phyloP scores from a whole-genome alignment of 2,797 vertebrate species.

The Anas georgica region DNA sequence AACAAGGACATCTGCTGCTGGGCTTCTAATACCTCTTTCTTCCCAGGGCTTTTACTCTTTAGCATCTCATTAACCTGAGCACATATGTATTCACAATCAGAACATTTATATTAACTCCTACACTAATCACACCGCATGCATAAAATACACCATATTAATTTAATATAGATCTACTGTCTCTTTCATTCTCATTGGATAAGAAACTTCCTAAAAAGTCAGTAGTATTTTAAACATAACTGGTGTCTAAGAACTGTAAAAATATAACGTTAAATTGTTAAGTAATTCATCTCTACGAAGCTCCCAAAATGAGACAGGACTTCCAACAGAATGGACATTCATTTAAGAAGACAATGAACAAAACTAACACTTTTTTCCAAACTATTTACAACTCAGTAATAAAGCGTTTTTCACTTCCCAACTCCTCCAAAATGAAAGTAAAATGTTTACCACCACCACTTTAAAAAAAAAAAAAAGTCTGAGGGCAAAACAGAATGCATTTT shows the following conservation, averaged over 20 bases:
- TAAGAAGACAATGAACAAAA: not conserved
- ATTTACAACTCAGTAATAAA: not conserved
- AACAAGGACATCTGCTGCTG: conserved; percentile 50
- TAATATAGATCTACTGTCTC: not conserved
- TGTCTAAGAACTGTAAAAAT: not conserved
- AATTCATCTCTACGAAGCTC: not conserved
- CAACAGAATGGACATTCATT: not conserved
- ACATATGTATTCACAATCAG: not conserved
- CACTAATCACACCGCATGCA: not conserved
- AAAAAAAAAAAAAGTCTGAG: too few relatives aligned
- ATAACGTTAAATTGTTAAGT: not conserved
- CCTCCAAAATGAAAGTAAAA: not conserved
- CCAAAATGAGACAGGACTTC: not conserved
- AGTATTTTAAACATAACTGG: too few relatives aligned
- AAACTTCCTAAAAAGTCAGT: not conserved
- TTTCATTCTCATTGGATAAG: not conserved
- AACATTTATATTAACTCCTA: not conserved
- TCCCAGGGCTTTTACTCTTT: conserved; percentile 74
- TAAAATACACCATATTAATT: not conserved
- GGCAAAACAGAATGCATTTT: not conserved
- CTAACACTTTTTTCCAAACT: not conserved
- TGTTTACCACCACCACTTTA: not conserved
- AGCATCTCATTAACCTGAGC: conserved; percentile 80
- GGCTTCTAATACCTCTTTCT: conserved; percentile 50
- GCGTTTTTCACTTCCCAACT: not conserved